A percentile compares a stretch with the other conserved stretches of the same genome.
These are phyloP conservation scores for Mellilla xanthometata DNA, from an alignment of 2,888 invertebrate genomes.

Conservation along the genomic window DNA sequence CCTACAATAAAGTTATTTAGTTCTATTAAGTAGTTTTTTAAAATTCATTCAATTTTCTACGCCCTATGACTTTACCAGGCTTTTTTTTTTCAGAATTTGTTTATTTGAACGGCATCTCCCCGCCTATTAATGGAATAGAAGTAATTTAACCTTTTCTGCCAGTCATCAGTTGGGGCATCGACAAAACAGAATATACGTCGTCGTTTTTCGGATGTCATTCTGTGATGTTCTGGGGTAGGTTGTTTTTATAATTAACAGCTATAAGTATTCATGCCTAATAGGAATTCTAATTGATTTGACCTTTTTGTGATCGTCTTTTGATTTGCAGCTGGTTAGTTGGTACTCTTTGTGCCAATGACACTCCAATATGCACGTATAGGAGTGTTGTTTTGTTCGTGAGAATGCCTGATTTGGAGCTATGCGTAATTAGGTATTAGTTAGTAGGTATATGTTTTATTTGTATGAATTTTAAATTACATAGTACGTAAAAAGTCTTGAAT, in stretches of 20 bases:
- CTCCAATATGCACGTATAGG: too few species aligned
- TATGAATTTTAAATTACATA: too few species aligned
- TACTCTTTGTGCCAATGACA: too few species aligned
- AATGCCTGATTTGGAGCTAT: too few species aligned
- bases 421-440: too few species aligned
- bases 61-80: too few species aligned
- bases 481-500: too few species aligned
- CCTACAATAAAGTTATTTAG: too few species aligned
- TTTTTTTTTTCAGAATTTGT: not conserved
- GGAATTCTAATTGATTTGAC: conserved; percentile 15
- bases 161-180: conserved; percentile 60
- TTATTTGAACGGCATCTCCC: not conserved
- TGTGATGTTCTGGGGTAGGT: conserved; percentile 40
- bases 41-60: not conserved
- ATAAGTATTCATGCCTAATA: conserved; percentile 20
- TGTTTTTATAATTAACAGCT: conserved; percentile 46
- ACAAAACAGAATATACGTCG: conserved; percentile 43
- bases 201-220: conserved; percentile 52
- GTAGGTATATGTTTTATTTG: too few species aligned
- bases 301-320: conserved; percentile 9
- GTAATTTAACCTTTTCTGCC: conserved; percentile 68
- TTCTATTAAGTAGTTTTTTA: too few species aligned
- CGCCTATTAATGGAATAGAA: conserved; percentile 53
- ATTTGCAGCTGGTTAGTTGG: too few species aligned
- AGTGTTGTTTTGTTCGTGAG: too few species aligned